Evolutionary conservation across 2,888 invertebrate species (phyloP).

Genomic region (Drosophila merina): DNA sequence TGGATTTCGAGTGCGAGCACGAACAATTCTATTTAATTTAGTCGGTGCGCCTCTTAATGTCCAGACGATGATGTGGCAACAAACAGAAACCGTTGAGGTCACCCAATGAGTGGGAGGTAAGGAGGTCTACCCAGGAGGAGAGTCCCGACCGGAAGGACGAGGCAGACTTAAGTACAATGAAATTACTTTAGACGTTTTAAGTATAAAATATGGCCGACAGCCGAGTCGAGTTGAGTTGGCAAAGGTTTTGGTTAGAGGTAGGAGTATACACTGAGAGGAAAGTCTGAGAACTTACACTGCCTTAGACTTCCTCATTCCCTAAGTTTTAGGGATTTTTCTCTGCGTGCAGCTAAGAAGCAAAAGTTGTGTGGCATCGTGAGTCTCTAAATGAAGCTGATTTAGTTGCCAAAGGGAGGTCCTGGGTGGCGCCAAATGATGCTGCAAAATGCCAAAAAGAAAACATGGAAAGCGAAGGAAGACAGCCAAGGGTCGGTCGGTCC

Average conservation of each 20-base stretch:
- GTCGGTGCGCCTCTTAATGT: constrained; percentile 37
- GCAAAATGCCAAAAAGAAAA: constrained; percentile 44
- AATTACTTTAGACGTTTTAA: constrained; percentile 78
- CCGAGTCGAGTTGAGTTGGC: constrained; percentile 36
- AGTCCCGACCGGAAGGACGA: constrained; percentile 8
- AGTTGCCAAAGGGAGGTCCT: constrained; percentile 7
- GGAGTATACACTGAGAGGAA: not conserved
- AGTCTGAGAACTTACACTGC: not conserved
- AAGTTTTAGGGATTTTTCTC: not conserved
- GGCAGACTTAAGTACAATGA: constrained; percentile 68
- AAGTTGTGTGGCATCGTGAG: constrained; percentile 47
- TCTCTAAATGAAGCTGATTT: constrained; percentile 39
- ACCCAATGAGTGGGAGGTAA: constrained; percentile 10
- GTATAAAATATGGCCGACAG: constrained; percentile 79
- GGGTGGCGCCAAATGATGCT: constrained; percentile 56
- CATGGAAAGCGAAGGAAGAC: constrained; percentile 3
- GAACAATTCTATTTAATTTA: constrained; percentile 75
- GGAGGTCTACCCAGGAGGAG: too few species aligned
- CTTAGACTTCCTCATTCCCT: not conserved
- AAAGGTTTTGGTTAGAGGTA: constrained; percentile 8
- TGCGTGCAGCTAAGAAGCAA: constrained; percentile 27
- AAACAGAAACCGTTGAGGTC: constrained; percentile 33
- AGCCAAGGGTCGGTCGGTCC: constrained; percentile 5
- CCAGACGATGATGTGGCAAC: constrained; percentile 36
- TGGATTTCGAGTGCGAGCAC: constrained; percentile 42